Conservation (phyloP, 2,888 invertebrate species). For the Cataglyphis albicans region DNA sequence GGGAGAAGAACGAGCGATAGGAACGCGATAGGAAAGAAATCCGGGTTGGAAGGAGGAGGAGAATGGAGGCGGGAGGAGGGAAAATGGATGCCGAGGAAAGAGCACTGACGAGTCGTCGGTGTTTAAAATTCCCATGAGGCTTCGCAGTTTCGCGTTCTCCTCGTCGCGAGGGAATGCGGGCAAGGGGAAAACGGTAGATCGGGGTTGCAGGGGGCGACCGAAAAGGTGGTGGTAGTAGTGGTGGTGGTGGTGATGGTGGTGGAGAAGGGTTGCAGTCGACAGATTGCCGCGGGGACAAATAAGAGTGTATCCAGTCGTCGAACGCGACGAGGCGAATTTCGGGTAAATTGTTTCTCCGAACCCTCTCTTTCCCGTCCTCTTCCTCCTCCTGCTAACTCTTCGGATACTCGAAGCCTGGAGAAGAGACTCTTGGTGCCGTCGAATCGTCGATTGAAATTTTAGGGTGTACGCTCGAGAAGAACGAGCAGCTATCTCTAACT, state of each 20-base stretch:
- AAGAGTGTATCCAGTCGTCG: constrained; percentile 82
- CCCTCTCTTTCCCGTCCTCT: constrained; percentile 48
- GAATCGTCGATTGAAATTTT: constrained; percentile 75
- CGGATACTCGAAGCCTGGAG: constrained; percentile 66
- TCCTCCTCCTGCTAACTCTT: constrained; percentile 63
- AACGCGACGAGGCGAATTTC: constrained; percentile 83
- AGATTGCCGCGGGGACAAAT: constrained; percentile 83
- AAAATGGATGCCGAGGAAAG: constrained; percentile 55
- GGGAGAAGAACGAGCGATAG: constrained; percentile 1
- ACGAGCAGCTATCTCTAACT: constrained; percentile 58
- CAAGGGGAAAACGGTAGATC: constrained; percentile 41
- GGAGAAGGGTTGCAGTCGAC: constrained; percentile 79
- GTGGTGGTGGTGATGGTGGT: constrained; percentile 54
- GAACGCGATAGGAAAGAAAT: neutral
- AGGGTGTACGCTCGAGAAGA: constrained; percentile 65
- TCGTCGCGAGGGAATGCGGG: constrained; percentile 59
- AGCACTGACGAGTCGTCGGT: constrained; percentile 79
- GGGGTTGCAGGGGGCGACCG: constrained; percentile 56
- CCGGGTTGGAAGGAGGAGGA: constrained; percentile 25
- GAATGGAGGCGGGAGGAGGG: constrained; percentile 27
- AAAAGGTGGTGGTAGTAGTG: constrained; percentile 49
- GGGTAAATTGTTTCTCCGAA: constrained; percentile 83
- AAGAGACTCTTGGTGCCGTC: constrained; percentile 69
- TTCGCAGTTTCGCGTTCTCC: constrained; percentile 75
- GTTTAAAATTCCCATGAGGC: constrained; percentile 83